Base-by-base conservation (phyloP, 2,888 invertebrate genomes). In the Chrysopilus asiliformis region DNA sequence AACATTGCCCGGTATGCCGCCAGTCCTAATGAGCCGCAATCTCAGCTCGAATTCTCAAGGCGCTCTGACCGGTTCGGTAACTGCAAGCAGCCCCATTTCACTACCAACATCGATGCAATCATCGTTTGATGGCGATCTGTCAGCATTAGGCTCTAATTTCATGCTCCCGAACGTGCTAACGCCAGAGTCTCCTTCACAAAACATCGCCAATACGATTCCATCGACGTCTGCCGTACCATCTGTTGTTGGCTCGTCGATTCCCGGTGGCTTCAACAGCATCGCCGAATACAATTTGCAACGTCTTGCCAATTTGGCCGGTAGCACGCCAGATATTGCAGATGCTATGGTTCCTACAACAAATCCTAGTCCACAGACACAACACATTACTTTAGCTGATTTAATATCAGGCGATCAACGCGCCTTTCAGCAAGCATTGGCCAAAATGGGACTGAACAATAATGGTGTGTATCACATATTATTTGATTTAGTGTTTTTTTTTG, bases 261-360 rank as follows among this genome's bases (percentile, higher is more conserved):
- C 38, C 41, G 69, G 71, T 15, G n/a, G n/a, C n/a, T 68, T 73
- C 18, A 59, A 59, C 36, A 82, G 81, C 49, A 83, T 86, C 65
- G 81, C 83, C 42, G 86, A 87, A 62, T 87, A 86, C 55, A 87
- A 87, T 63, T 65, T 87, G 49, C 82, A 84, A 46, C 83, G 84
- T 57, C 61, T 87, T 53, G 86, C 85, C 29, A 83, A 79, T 51
- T 70, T 87, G 47, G 84, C 82, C 2, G 84, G 82, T 56, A 79
- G 65, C 22, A 67, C 60, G 30, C 51, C 70, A 1, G 71, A 72
- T 30, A 65, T 67, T 18, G 57, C 58, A 40, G 50, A 55, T 9
- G 40, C 49, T 25, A 48, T 51, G 15, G 56, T 54, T 24, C 56
- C 59, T 28, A 56, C 45, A 60, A 67, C 47, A 56, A 71, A 57